Evolutionary conservation across 2,113 vertebrate genomes (phyloP), one percentile per base, ranked within the genome.

Genomic region (Dromas ardeola): DNA sequence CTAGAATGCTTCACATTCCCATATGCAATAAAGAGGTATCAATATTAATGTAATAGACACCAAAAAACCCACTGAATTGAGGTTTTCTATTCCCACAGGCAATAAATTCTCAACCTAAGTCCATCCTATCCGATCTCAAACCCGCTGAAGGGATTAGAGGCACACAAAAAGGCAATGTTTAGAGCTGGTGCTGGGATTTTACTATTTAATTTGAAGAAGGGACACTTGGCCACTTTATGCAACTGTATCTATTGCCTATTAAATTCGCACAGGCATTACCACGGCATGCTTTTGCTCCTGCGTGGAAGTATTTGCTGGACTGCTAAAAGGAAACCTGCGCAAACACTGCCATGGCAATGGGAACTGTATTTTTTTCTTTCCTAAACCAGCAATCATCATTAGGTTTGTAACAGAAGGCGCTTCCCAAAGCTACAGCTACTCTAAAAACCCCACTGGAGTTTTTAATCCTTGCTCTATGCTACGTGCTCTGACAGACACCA

Each of bases 371-470:
- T 70, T 87, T 77, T 52, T 30, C 66, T 72, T 94, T 74, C 61
- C 55, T 55, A 63, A 92, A 73, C 52, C 70, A 67, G 55, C 69
- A 59, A 22, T 47, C 32, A 40, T 62, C 47, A 56, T 29, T 73
- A 77, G 18, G 40, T 63, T 96, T 81, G 58, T 70, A 81, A 77
- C n/a, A 42, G 42, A 88, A 90, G 86, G 69, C 32, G 91, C 88
- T 91, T 95, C 96, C 93, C 76, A 96, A 63, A 96, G 88, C 63
- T 78, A 74, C 74, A 92, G 94, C 95, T 53, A 65, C 82, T 96
- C 74, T 78, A 87, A 86, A 84, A 86, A 47, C 56, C 71, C 87
- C 71, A 53, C 81, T 55, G 85, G 49, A 83, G 38, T 49, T 88
- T 95, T 67, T 25, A 85, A 77, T 81, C 58, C 50, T 88, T 34